Conservation (phyloP, 1,140 invertebrate species). For the Tigriopus japonicus region DNA sequence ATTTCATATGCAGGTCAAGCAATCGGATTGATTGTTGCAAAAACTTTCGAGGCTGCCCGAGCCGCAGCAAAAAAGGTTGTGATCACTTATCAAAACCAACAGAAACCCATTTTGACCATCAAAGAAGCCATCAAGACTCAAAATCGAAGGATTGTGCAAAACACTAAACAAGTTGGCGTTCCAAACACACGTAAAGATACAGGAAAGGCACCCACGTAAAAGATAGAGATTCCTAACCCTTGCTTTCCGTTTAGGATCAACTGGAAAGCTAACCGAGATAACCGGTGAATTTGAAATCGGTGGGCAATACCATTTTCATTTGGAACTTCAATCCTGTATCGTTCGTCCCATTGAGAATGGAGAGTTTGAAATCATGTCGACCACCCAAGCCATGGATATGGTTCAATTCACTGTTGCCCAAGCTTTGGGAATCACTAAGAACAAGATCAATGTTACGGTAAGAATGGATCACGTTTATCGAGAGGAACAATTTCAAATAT, state of each 20-base stretch:
- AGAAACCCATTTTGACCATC: slow-evolving; percentile 29
- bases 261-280: too few species aligned
- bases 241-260: too few species aligned
- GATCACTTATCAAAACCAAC: slow-evolving; percentile 24
- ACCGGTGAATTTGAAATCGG: slow-evolving; percentile 25
- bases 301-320: slow-evolving; percentile 28
- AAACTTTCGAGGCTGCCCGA: slow-evolving; percentile 24
- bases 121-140: slow-evolving; percentile 21
- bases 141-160: too few species aligned
- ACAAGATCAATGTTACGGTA: background rate
- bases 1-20: slow-evolving; percentile 38
- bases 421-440: background rate
- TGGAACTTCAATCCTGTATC: slow-evolving; percentile 27
- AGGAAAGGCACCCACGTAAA: too few species aligned
- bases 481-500: background rate
- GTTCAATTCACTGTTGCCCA: slow-evolving; percentile 25
- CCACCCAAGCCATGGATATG: slow-evolving; percentile 42
- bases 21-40: slow-evolving; percentile 28
- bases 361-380: slow-evolving; percentile 24
- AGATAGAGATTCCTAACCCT: too few species aligned
- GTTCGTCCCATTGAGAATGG: slow-evolving; percentile 25
- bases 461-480: too few species aligned
- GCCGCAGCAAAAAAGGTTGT: slow-evolving; percentile 26
- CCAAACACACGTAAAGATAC: too few species aligned
- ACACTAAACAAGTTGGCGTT: too few species aligned